phyloP scores from a whole-genome alignment of 2,888 invertebrate species.

The Podotricha telesiphe region DNA sequence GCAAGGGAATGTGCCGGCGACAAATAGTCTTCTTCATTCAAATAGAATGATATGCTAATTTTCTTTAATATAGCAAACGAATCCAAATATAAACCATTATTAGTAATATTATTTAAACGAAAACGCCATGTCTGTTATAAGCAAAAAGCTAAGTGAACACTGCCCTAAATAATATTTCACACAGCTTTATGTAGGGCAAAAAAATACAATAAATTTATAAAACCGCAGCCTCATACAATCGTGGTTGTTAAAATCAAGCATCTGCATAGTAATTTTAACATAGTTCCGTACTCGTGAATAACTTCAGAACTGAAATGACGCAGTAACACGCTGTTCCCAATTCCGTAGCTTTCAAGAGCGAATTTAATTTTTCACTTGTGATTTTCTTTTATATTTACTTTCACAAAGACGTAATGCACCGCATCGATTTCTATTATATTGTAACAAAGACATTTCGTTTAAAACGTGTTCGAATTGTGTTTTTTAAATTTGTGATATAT shows the following conservation, averaged over 20 bases:
- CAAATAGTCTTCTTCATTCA: too few species aligned
- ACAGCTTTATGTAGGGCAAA: constrained; percentile 4
- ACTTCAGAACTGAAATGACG: constrained; percentile 39
- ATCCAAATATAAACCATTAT: too few species aligned
- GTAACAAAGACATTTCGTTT: constrained; percentile 2
- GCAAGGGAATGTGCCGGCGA: too few species aligned
- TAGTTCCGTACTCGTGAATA: constrained; percentile 37
- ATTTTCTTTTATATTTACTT: constrained; percentile 31
- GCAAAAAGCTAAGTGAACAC: neutral
- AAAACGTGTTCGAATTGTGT: neutral
- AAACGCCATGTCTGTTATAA: neutral
- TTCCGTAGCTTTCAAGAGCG: constrained; percentile 31
- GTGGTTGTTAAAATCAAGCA: constrained; percentile 37
- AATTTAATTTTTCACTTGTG: constrained; percentile 41
- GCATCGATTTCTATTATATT: constrained; percentile 3
- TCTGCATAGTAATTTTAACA: constrained; percentile 38
- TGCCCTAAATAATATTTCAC: neutral
- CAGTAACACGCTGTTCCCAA: constrained; percentile 34
- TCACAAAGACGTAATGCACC: constrained; percentile 13
- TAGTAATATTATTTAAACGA: too few species aligned
- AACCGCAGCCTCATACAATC: constrained; percentile 17
- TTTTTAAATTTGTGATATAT: neutral
- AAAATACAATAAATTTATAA: constrained; percentile 21
- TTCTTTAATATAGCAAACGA: too few species aligned
- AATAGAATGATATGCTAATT: too few species aligned